Conservation (phyloP, 1,140 invertebrate genomes). For the Delia radicum region DNA sequence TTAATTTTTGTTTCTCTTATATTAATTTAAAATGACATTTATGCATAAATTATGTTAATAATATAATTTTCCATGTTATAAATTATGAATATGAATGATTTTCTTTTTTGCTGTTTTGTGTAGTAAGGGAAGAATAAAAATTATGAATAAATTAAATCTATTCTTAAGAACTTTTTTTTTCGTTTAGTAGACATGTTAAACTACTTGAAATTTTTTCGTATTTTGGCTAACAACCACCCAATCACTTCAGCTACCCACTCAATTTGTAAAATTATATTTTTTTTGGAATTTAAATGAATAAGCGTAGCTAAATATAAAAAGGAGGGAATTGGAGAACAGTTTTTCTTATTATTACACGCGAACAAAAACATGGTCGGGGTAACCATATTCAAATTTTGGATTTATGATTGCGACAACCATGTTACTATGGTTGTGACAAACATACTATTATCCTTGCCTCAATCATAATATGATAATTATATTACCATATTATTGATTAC, state of each 20-base stretch:
- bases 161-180: background rate
- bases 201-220: background rate
- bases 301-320: no score
- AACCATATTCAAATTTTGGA: no score
- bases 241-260: background rate
- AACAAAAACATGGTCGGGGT: no score
- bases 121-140: background rate
- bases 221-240: background rate
- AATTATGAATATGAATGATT: constrained; percentile 22
- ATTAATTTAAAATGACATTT: constrained; percentile 41
- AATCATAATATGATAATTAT: no score
- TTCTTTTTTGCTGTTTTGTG: background rate
- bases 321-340: no score
- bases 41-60: constrained; percentile 55
- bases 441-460: no score
- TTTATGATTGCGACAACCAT: no score
- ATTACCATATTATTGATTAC: no score
- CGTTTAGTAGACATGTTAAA: constrained; percentile 29
- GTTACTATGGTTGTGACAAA: no score
- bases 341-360: no score
- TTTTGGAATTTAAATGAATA: no score
- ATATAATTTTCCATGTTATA: constrained; percentile 23
- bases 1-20: background rate
- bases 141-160: constrained; percentile 16
- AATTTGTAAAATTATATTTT: background rate